Percentiles rank a stretch among this genome's conserved stretches.
These are phyloP conservation scores for Paragorgia papillata DNA, from an alignment of 92 coral and sea anemone species.

Conservation along the genomic window DNA sequence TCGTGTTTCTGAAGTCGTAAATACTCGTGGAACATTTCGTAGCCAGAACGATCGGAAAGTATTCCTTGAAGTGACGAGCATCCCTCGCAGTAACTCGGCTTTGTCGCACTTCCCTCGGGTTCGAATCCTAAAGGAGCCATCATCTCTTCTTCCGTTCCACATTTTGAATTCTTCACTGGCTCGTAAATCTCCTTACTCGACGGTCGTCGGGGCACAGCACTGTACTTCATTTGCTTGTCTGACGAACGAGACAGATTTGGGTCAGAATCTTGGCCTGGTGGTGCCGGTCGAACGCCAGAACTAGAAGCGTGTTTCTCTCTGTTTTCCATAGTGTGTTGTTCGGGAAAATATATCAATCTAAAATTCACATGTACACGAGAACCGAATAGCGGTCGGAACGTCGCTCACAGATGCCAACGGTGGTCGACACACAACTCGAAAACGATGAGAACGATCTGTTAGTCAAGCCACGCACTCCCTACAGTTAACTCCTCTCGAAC, in stretches of 20 bases:
- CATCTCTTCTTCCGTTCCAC: constrained; percentile 72
- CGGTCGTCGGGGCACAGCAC: constrained; percentile 70
- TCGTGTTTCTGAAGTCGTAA: constrained; percentile 70
- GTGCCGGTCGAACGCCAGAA: constrained; percentile 86
- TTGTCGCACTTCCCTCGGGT: constrained; percentile 95
- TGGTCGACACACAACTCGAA: neutral
- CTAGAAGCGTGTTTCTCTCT: constrained; percentile 47
- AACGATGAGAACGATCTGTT: neutral
- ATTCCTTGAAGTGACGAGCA: constrained; percentile 72
- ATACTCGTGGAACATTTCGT: constrained; percentile 74
- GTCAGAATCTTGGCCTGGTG: constrained; percentile 93
- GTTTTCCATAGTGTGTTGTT: neutral
- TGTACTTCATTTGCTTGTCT: constrained; percentile 54
- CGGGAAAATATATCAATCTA: neutral
- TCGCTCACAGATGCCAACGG: neutral
- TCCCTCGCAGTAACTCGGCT: constrained; percentile 81
- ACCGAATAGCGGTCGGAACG: neutral
- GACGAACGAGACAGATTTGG: constrained; percentile 51
- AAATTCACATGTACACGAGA: constrained; percentile 29
- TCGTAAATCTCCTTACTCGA: constrained; percentile 74
- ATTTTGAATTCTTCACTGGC: constrained; percentile 54
- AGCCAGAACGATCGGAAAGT: constrained; percentile 76
- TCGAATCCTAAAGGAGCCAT: constrained; percentile 95
- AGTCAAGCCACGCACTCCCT: neutral
- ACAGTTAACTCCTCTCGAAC: constrained; percentile 48